Evolutionary conservation across 2,797 vertebrate species (phyloP).

Genomic region (Synaphobranchus kaupii): DNA sequence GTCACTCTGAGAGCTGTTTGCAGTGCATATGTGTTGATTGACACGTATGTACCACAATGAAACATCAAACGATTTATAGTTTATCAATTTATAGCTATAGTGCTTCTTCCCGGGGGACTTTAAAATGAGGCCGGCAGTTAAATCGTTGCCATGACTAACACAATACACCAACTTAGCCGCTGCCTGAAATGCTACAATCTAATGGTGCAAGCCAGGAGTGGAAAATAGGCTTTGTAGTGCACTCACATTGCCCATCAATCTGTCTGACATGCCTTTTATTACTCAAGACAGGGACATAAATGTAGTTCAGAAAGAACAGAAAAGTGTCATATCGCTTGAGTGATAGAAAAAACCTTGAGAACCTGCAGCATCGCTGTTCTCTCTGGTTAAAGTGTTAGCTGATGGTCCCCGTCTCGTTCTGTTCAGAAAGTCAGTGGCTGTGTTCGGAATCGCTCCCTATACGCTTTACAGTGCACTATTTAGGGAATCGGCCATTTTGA

Average conservation of each 20-base stretch:
- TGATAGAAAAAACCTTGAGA: not conserved
- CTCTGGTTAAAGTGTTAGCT: not conserved
- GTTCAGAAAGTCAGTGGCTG: not conserved
- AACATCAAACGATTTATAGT: not conserved
- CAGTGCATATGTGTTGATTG: not conserved
- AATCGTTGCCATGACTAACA: not conserved
- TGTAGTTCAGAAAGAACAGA: not conserved
- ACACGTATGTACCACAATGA: not conserved
- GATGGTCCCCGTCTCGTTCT: not conserved
- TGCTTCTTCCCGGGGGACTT: not conserved
- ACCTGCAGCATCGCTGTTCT: not conserved
- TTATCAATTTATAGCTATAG: not conserved
- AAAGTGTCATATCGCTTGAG: not conserved
- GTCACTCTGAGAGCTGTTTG: not conserved
- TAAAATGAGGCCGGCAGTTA: not conserved
- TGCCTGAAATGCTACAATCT: not conserved
- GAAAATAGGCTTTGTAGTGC: not conserved
- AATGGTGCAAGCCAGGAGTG: too few species aligned
- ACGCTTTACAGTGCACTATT: too few species aligned
- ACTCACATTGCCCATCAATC: not conserved
- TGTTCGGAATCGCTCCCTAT: too few species aligned
- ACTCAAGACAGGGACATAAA: not conserved
- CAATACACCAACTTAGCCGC: not conserved
- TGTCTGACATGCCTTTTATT: not conserved
- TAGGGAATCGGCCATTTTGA: too few species aligned